Base-by-base conservation (phyloP, 2,888 invertebrate genomes). In the Phragmatobia fuliginosa region DNA sequence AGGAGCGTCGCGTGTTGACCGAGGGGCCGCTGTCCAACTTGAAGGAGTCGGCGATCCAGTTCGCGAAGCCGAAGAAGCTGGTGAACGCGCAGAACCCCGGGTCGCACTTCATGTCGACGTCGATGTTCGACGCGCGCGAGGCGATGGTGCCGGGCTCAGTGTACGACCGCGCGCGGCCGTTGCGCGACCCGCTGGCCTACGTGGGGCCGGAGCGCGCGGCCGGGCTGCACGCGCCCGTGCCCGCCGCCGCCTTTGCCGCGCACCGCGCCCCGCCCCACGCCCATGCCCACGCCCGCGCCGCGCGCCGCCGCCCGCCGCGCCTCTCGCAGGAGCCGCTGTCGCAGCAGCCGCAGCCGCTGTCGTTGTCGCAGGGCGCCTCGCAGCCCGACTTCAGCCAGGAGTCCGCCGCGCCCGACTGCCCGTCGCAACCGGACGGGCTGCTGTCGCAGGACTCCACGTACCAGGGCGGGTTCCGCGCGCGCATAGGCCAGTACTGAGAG, bases 1-100 rank as follows among this genome's bases (percentile, higher is more conserved):
- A 99, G 90, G 99, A 99, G 90, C 98, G 99, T 77, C 98, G 98
- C 88, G 98, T 99, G 56, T 95, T 99, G 28, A 99, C 99, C 8
- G 99, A 99, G 92, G 99, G 99, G 0, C 99, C 99, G 0, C 95
- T 99, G 49, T 99, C 98, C 81, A 99, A 99, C 91, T 95, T 99
- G 68, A 99, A 99, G 87, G 99, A 99, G 90, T 99, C 99, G 0
- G 96, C 99, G 87, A 99, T 99, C 72, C 99, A 99, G 90, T 99
- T 99, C 91, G 98, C 99, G 41, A 99, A 99, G 91, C 99, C 99
- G 2, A 98, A 99, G 91, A 99, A 99, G 90, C 96, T 99, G 78
- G 97, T 99, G 31, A 99, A 99, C 90, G 97, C 98, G 0, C 96
- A 98, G 70, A 99, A 99, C 92, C 99, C 99, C 1, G 99, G 99